Percentiles rank a stretch among this genome's conserved stretches.
These are phyloP conservation scores for Antechinus flavipes DNA, from an alignment of 2,113 vertebrate genomes.

Conservation along the genomic window DNA sequence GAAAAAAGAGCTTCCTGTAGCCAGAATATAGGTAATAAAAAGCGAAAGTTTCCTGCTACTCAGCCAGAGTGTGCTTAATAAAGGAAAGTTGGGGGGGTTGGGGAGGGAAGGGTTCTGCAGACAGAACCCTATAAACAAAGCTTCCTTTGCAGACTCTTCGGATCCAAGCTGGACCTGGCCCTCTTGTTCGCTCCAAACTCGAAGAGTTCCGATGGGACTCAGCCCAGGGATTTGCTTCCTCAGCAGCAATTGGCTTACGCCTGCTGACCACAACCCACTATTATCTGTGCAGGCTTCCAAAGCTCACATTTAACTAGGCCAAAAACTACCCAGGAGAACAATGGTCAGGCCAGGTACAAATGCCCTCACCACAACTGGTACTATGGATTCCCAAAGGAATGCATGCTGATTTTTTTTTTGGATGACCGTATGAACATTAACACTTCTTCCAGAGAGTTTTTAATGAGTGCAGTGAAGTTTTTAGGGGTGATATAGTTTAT, in stretches of 20 bases:
- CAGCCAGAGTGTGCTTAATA: constrained; percentile 6
- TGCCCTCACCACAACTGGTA: neutral
- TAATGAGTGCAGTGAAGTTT: neutral
- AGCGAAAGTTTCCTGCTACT: neutral
- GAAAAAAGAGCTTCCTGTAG: neutral
- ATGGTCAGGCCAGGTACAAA: neutral
- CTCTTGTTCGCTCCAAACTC: neutral
- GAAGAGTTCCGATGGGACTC: neutral
- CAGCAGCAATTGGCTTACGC: neutral
- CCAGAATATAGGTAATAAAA: constrained; percentile 9
- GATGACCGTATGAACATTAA: neutral
- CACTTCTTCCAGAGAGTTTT: neutral
- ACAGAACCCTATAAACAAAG: neutral
- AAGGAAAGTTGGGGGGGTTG: neutral
- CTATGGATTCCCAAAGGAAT: neutral
- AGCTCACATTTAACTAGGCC: neutral
- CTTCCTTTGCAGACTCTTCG: neutral
- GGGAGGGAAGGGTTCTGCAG: neutral
- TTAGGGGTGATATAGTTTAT: neutral
- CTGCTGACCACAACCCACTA: constrained; percentile 2
- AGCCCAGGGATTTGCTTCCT: constrained; percentile 1
- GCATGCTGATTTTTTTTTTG: neutral
- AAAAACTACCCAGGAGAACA: neutral
- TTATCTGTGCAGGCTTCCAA: neutral
- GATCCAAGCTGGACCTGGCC: constrained; percentile 6